Evolutionary conservation across 1,140 invertebrate species (phyloP), one percentile per base, ranked within the genome.

Genomic region (Papilio dardanus): DNA sequence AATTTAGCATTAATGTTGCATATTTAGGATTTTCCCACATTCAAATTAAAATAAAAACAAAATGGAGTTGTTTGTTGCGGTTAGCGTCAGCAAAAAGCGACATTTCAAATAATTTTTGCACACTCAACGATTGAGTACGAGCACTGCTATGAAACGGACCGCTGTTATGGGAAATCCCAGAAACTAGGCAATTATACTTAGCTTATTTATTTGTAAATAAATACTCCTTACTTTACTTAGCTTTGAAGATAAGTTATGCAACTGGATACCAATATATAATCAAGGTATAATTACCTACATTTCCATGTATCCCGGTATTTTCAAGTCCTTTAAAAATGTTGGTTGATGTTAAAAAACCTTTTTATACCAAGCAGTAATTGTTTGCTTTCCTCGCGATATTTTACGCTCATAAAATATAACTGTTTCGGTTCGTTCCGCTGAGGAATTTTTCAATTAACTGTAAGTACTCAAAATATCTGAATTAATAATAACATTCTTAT

Each of bases 121-220:
- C 50, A 54, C 50, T 19, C 50, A 24, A 54, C 24, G 19, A 12
- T 58, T 58, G n/a, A n/a, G n/a, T n/a, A n/a, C n/a, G n/a, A n/a
- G 24, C 54, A 58, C 24, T 58, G 21, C 19, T 21, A 54, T 54
- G 10, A 58, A 58, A 8, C 54, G 54, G 54, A 28, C 12, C 54
- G 54, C 50, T 54, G n/a, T n/a, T n/a, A n/a, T n/a, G 54, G 54
- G 54, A 58, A 58, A 58, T 58, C 54, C 54, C 54, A 28, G 54
- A 58, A 58, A 28, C 21, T 58, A 24, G 24, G 1, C 54, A 58
- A 28, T 58, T n/a, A 46, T 46, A n/a, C n/a, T n/a, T n/a, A n/a
- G n/a, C n/a, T n/a, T n/a, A n/a, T n/a, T n/a, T n/a, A n/a, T n/a
- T n/a, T n/a, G n/a, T n/a, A n/a, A n/a, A n/a, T n/a, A n/a, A n/a